Evolutionary conservation across 1,140 invertebrate genomes (phyloP), one percentile per base, ranked within the genome.

Genomic region (Drosophila carrolli): DNA sequence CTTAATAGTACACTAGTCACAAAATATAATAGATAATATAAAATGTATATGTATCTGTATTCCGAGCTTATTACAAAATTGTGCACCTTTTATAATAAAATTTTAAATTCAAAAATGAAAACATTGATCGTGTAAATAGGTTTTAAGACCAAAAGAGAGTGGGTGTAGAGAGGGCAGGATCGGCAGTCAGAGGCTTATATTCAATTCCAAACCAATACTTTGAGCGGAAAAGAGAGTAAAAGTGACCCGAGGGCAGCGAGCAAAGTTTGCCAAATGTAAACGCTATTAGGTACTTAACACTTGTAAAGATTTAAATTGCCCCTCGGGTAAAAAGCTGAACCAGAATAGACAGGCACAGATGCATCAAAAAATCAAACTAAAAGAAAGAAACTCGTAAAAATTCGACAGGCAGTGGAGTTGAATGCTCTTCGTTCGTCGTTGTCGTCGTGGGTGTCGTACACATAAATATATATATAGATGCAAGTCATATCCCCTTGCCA

Each of bases 311-410:
- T 59, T 57, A 50, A 53, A 81, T 54, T 68, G 11, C 9, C 50
- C 51, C 65, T 35, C 41, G 37, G 43, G 40, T 35, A 23, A 13
- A 38, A 16, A 10, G 32, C 44, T 57, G 32, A 35, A 44, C 29
- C 59, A 58, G 71, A 75, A 74, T 62, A 61, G 58, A 70, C 47
- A 55, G 59, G 58, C 59, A 81, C 23, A 43, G 48, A 43, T 38
- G 40, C 43, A 58, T 48, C 23, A 61, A 72, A 41, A 11, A 43
- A 38, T 32, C 29, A 62, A 54, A 51, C 29, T 13, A n/a, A 47
- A 54, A n/a, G 41, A 41, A 48, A 32, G 29, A 38, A 63, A 32
- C n/a, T 14, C 38, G 59, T 46, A 55, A 66, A 59, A 48, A 43
- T 63, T 44, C 62, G 50, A 71, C 43, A 46, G 63, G 37, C 43